Evolutionary conservation across 2,888 invertebrate species (phyloP), one percentile per base, ranked within the genome.

Genomic region (Caenorhabditis sp.): DNA sequence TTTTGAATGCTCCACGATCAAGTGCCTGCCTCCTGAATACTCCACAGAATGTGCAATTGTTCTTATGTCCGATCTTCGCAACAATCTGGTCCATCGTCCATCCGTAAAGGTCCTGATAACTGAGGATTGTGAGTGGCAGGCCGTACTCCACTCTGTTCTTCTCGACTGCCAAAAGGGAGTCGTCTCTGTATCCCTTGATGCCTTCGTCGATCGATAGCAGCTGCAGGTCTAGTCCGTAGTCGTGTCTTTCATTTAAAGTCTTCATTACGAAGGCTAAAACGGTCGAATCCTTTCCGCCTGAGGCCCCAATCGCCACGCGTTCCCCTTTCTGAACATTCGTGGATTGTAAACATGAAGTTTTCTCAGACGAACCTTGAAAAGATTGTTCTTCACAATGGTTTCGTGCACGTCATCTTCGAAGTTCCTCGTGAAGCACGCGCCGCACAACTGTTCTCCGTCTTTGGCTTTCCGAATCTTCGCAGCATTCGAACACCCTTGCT

Each of bases 51-150:
- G 91, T 91, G 85, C 99, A 99, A 90, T 99, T 99, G 90, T 96
- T 99, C 89, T 95, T 95, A 62, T 94, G 92, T 0, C 94, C 93
- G 68, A 91, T 92, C 89, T 91, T 90, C 81, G 91, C 89, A 0
- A 99, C 99, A 89, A 99, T 98, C 87, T 94, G 94, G 91, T 99
- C 99, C 96, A 97, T 97, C 3, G 98, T 97, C 99, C 99, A 99
- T 26, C 77, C 97, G 91, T 98, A 99, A 4, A 99, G 91, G 91
- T 91, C 90, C 85, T 96, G 94, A 89, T 99, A 99, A 0, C 97
- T 97, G 7, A 98, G 91, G 76, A 99, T 95, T 91, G 95, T 96
- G 41, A 99, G 91, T 0, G 95, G 94, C 91, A 99, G 93, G 85
- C 93, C 93, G 91, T 98, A 99, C 89, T 98, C 96, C 85, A 94